Percentiles rank a stretch among this genome's conserved stretches.
These are phyloP conservation scores for Agonopterix subpropinquella DNA, from an alignment of 2,888 invertebrate species.

Conservation along the genomic window DNA sequence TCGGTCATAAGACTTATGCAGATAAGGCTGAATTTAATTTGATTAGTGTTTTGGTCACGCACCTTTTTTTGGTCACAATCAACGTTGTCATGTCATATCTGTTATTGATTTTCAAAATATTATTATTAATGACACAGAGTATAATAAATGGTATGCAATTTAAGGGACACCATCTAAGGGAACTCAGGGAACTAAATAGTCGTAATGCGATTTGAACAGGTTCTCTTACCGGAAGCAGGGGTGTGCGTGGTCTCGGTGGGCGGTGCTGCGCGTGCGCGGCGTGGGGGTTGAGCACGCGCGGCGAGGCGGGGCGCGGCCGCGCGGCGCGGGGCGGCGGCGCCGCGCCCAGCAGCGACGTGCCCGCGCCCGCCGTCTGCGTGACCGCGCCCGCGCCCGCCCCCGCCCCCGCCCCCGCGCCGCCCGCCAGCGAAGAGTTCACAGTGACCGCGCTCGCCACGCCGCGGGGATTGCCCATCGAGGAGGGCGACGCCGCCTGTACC, in stretches of 20 bases:
- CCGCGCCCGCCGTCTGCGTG: slow-evolving; percentile 4
- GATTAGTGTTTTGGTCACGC: no score
- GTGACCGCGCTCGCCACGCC: not conserved
- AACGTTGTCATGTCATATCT: no score
- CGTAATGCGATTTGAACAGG: not conserved
- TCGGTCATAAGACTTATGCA: no score
- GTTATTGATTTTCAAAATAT: no score
- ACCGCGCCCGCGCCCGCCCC: slow-evolving; percentile 4
- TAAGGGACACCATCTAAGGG: no score
- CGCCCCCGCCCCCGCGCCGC: slow-evolving; percentile 1
- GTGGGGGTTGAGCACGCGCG: slow-evolving; percentile 53
- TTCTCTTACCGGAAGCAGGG: slow-evolving; percentile 31
- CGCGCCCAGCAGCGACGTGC: slow-evolving; percentile 11
- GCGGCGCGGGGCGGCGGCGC: slow-evolving; percentile 8
- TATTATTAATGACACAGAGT: no score
- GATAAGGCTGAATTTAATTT: no score
- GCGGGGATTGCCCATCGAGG: not conserved
- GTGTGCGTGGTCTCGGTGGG: slow-evolving; percentile 43
- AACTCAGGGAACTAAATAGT: no score
- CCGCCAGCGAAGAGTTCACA: not conserved
- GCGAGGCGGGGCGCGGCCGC: slow-evolving; percentile 27
- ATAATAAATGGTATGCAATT: no score
- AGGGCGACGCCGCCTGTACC: not conserved
- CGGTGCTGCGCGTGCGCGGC: slow-evolving; percentile 44
- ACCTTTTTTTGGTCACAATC: no score